A percentile compares a stretch with the other conserved stretches of the same genome.
Evolutionary conservation across 2,888 invertebrate genomes (phyloP).

Genomic region (Dione juno): DNA sequence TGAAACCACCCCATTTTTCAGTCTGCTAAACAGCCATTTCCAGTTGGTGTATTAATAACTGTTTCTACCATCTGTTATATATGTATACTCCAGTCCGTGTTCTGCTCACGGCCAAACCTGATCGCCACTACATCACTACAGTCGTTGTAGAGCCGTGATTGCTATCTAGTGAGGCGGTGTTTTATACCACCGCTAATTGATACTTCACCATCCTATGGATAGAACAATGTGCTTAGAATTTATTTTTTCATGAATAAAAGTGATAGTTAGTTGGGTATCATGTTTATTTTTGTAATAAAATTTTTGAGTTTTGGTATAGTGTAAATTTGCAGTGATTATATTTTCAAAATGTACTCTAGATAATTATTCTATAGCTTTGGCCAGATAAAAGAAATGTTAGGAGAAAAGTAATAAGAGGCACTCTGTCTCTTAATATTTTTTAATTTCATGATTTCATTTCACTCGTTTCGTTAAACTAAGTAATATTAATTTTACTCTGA

Average conservation of each 20-base stretch:
- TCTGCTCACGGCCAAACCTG: slow-evolving; percentile 11
- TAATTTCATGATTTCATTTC: too few relatives aligned
- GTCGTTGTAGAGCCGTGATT: slow-evolving; percentile 13
- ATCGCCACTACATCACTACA: slow-evolving; percentile 13
- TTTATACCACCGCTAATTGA: slow-evolving; percentile 19
- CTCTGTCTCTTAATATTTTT: too few relatives aligned
- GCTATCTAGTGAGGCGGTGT: slow-evolving; percentile 14
- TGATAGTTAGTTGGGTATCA: too few relatives aligned
- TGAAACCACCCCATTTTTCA: slow-evolving; percentile 22
- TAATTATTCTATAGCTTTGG: too few relatives aligned
- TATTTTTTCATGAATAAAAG: neutral
- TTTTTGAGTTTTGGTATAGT: too few relatives aligned
- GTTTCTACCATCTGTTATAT: slow-evolving; percentile 6
- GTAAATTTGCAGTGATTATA: too few relatives aligned
- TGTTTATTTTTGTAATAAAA: neutral
- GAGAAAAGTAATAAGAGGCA: too few relatives aligned
- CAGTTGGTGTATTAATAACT: slow-evolving; percentile 14
- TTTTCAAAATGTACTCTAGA: too few relatives aligned
- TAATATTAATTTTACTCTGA: too few relatives aligned
- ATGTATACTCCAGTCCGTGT: neutral
- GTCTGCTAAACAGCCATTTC: slow-evolving; percentile 19
- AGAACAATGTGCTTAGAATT: slow-evolving; percentile 15
- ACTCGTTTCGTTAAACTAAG: too few relatives aligned
- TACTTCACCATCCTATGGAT: slow-evolving; percentile 5
- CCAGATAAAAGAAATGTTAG: too few relatives aligned